Evolutionary conservation across 2,113 vertebrate genomes (phyloP), one percentile per base, ranked within the genome.

Genomic region (Phycodurus eques): DNA sequence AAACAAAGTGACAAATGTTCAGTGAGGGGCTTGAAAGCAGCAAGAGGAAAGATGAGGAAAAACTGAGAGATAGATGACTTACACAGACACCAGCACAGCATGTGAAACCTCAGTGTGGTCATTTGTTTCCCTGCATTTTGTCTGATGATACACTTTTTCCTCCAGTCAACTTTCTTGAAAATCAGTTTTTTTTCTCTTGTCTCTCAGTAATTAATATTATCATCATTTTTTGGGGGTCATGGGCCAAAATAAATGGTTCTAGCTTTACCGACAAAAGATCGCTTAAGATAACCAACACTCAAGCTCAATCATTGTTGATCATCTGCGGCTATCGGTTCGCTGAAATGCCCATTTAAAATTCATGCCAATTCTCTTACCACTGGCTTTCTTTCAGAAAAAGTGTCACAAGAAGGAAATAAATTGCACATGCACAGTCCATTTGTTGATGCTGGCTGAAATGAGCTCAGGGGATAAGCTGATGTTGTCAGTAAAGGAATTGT

Each of bases 1-100:
- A 73, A 63, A 75, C 75, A 79, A 54, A 83, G 76, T 75, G 66
- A 80, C 74, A 77, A 77, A 83, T 66, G 71, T 82, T 72, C 71
- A 61, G 54, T 1, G 42, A 42, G 44, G 46, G 59, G 61, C 81
- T 67, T 65, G 67, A 78, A 81, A 49, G 44, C 31, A 73, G 44
- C 63, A 54, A 42, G 33, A 20, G 54, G 68, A 67, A 17, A 62
- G 72, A 47, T 39, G 59, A 70, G 49, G 71, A 63, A 66, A 33
- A 74, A 71, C 33, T 57, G 14, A 75, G 20, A 60, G 17, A 57
- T n/a, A 47, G 5, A 82, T 73, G 6, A 64, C 2, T 61, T 33
- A 47, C 31, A 31, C 13, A 70, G 12, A 60, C 57, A 13, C 9
- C 22, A 43, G 39, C 42, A 62, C 14, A 46, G 65, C 5, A 64